Percentiles rank a stretch among this genome's conserved stretches.
phyloP scores from a whole-genome alignment of 2,797 vertebrate species.

The Poeciliopsis paucimaculata region DNA sequence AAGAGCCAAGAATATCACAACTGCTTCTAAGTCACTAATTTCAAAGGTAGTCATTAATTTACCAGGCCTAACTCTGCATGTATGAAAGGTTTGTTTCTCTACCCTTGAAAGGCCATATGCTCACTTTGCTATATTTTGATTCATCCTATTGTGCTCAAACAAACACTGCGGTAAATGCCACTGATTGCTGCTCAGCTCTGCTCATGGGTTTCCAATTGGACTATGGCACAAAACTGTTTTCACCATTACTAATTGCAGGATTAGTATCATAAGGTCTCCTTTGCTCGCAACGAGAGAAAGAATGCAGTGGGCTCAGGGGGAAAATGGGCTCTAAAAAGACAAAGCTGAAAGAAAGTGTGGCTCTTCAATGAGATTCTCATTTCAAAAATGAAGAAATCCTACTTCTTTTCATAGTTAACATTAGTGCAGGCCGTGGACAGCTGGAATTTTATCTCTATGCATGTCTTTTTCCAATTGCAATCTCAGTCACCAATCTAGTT shows the following conservation, averaged over 20 bases:
- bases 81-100: slow-evolving; percentile 20
- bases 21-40: background rate
- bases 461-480: slow-evolving; percentile 7
- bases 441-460: background rate
- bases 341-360: background rate
- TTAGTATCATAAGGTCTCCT: slow-evolving; percentile 69
- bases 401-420: background rate
- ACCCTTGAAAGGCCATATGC: slow-evolving; percentile 9
- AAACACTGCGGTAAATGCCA: slow-evolving; percentile 34
- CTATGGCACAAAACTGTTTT: slow-evolving; percentile 58
- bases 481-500: slow-evolving; percentile 1
- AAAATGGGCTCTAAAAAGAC: slow-evolving; percentile 4
- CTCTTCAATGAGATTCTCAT: background rate
- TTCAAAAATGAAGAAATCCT: background rate
- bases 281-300: slow-evolving; percentile 39
- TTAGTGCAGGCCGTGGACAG: background rate
- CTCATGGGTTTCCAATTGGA: slow-evolving; percentile 52
- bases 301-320: slow-evolving; percentile 36
- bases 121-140: slow-evolving; percentile 24
- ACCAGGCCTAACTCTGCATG: background rate
- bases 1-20: slow-evolving; percentile 4
- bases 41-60: slow-evolving; percentile 7
- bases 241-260: slow-evolving; percentile 63
- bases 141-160: slow-evolving; percentile 23
- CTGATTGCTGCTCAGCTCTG: slow-evolving; percentile 29